These are phyloP conservation scores for Syrphus vitripennis DNA, from an alignment of 2,888 invertebrate genomes.

Conservation along the genomic window DNA sequence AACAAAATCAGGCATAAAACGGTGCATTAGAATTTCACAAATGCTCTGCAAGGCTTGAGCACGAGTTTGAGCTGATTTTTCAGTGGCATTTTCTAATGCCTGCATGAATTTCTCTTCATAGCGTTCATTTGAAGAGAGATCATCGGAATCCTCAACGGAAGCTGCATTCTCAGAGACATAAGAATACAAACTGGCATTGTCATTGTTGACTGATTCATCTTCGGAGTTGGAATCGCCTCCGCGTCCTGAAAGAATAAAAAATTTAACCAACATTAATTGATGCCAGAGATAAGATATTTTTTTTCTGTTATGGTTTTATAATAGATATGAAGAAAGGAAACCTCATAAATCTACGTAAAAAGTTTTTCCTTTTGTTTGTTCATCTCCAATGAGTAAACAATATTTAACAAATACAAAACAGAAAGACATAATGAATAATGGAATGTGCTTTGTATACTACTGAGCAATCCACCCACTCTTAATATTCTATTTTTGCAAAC, in stretches of 20 bases:
- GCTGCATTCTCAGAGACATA: conserved; percentile 87
- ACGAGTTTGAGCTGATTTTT: conserved; percentile 93
- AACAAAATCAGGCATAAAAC: conserved; percentile 89
- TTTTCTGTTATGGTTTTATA: neutral
- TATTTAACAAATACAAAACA: neutral
- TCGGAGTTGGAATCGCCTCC: conserved; percentile 86
- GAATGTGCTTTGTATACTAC: neutral
- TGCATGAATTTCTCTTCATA: conserved; percentile 95
- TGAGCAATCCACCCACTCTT: neutral
- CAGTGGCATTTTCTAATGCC: conserved; percentile 92
- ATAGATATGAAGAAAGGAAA: neutral
- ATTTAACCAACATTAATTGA: neutral
- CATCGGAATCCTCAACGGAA: conserved; percentile 85
- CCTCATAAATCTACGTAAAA: too few species aligned
- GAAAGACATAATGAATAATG: neutral
- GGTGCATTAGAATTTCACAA: conserved; percentile 88
- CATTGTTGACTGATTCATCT: conserved; percentile 89
- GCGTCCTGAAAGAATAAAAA: conserved; percentile 74
- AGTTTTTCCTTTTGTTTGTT: neutral
- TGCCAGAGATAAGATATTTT: neutral
- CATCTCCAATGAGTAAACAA: neutral
- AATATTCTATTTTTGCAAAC: conserved; percentile 11
- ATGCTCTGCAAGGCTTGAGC: conserved; percentile 87
- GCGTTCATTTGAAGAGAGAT: conserved; percentile 83
- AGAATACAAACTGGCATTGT: conserved; percentile 92